phyloP scores from a whole-genome alignment of 2,113 vertebrate species.

The Pachycephala philippinensis region DNA sequence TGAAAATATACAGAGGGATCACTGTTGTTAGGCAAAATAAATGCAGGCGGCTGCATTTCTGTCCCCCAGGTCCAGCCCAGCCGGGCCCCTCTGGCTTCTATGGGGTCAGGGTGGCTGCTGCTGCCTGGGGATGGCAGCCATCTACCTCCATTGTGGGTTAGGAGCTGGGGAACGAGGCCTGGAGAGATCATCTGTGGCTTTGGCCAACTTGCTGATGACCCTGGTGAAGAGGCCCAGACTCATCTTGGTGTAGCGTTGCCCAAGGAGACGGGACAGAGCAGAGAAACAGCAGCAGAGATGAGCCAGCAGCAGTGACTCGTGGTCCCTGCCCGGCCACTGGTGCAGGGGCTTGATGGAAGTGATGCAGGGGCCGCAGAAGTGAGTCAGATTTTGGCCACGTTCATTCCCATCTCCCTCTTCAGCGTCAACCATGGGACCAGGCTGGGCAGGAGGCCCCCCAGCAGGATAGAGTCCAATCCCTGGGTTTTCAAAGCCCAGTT shows the following conservation, averaged over 20 bases:
- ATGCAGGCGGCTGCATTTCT: slow-evolving; percentile 7
- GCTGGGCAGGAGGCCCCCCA: neutral
- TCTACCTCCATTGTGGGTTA: neutral
- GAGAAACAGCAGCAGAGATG: neutral
- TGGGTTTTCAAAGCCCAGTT: neutral
- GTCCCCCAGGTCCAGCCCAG: neutral
- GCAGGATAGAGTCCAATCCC: neutral
- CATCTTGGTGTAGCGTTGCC: accelerated
- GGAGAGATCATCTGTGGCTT: neutral
- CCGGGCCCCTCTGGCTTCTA: neutral
- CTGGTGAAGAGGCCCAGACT: neutral
- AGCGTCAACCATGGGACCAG: neutral
- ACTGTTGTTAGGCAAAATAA: slow-evolving; percentile 63
- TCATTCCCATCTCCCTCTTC: neutral
- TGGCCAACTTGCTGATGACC: neutral
- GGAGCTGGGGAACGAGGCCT: neutral
- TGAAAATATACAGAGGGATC: slow-evolving; percentile 60
- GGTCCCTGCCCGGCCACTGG: neutral
- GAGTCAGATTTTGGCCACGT: accelerated
- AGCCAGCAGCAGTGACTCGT: neutral
- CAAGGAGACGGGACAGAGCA: neutral
- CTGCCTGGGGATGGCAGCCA: neutral
- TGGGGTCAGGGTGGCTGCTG: neutral
- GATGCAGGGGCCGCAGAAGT: neutral
- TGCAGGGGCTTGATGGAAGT: neutral